Evolutionary conservation across 2,113 vertebrate genomes (phyloP).

Genomic region (Zapus hudsonius): DNA sequence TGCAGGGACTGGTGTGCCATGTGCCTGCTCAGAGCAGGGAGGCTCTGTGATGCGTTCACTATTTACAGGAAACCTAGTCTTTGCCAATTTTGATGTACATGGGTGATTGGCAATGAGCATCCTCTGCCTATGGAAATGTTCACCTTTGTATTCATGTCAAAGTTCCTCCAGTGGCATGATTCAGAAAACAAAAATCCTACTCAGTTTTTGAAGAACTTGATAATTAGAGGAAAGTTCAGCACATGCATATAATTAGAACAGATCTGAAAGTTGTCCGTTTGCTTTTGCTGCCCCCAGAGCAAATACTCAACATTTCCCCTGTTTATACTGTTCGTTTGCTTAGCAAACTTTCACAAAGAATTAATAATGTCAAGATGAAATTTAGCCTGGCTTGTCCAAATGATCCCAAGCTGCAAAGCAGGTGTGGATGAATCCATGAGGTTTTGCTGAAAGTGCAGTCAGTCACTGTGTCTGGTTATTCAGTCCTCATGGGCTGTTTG

Average conservation of each 20-base stretch:
- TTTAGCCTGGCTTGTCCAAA: conserved; percentile 63
- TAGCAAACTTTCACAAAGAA: conserved; percentile 69
- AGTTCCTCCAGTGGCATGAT: conserved; percentile 14
- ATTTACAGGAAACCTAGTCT: conserved; percentile 17
- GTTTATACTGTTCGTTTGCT: conserved; percentile 69
- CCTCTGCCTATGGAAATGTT: conserved; percentile 28
- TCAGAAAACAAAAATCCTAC: not conserved
- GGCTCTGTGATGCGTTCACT: conserved; percentile 11
- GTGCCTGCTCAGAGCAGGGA: too few species aligned
- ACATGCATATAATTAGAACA: conserved; percentile 55
- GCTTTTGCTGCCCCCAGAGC: conserved; percentile 47
- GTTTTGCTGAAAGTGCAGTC: not conserved
- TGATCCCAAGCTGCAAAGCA: conserved; percentile 30
- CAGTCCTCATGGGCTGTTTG: not conserved
- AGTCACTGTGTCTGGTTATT: not conserved
- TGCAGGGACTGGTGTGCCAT: not conserved
- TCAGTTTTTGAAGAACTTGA: conserved; percentile 44
- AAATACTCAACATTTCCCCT: conserved; percentile 62
- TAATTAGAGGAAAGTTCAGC: conserved; percentile 74
- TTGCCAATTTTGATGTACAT: conserved; percentile 54
- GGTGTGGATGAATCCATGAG: not conserved
- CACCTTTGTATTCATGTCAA: conserved; percentile 50
- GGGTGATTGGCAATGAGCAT: not conserved
- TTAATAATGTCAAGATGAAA: conserved; percentile 72
- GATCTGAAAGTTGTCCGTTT: conserved; percentile 65